Evolutionary conservation across 2,888 invertebrate genomes (phyloP).

Genomic region (Acanthosepion esculentum): DNA sequence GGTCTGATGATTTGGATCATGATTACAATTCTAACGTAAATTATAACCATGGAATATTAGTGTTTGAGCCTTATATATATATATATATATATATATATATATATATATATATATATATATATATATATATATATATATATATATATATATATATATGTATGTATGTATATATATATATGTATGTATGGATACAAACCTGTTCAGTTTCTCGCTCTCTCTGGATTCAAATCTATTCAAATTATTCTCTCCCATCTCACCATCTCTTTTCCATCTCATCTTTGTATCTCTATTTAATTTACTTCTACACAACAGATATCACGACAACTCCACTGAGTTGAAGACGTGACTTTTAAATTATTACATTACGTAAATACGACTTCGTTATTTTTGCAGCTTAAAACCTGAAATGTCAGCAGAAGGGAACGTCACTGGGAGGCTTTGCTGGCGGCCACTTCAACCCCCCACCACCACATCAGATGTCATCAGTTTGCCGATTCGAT

Average conservation of each 20-base stretch:
- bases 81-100: too few relatives aligned
- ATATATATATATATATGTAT: too few relatives aligned
- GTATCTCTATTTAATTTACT: background rate
- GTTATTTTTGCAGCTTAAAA: background rate
- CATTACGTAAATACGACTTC: background rate
- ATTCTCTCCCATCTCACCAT: background rate
- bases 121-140: too few relatives aligned
- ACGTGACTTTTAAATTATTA: background rate
- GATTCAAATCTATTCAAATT: background rate
- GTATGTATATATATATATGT: too few relatives aligned
- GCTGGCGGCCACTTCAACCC: background rate
- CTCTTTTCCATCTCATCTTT: too few relatives aligned
- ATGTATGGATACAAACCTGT: too few relatives aligned
- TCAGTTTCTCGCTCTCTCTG: too few relatives aligned
- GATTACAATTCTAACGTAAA: too few relatives aligned
- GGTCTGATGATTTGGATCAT: too few relatives aligned
- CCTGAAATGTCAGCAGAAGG: background rate
- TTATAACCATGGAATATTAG: too few relatives aligned
- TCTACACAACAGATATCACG: background rate
- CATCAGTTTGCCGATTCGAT: background rate
- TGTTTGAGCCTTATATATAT: too few relatives aligned
- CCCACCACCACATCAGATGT: background rate
- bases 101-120: too few relatives aligned
- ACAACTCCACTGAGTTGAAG: background rate
- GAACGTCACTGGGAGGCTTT: background rate